These are phyloP conservation scores for Miniopterus natalensis DNA, from an alignment of 2,113 vertebrate genomes.

Conservation along the genomic window DNA sequence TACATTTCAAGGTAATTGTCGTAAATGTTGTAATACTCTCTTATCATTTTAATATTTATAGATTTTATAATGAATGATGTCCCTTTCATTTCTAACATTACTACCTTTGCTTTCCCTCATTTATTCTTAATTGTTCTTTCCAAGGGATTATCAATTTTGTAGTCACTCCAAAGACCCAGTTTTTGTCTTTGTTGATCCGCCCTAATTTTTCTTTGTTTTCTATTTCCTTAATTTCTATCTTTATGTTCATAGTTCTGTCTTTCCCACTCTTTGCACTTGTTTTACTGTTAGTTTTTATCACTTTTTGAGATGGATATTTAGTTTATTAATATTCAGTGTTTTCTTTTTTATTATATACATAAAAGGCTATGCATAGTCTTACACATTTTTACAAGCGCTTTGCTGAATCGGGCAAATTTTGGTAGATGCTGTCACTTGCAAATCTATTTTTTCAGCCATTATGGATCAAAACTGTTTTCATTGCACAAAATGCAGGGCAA, in stretches of 20 bases:
- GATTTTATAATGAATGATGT: neutral
- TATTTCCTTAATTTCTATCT: neutral
- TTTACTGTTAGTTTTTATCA: neutral
- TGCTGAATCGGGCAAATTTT: conserved; percentile 5
- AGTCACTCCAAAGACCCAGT: neutral
- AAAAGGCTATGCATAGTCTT: neutral
- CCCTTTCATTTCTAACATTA: neutral
- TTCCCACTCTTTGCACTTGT: neutral
- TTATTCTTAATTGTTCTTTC: neutral
- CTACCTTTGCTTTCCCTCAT: neutral
- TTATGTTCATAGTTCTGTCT: neutral
- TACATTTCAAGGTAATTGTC: neutral
- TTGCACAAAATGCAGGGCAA: neutral
- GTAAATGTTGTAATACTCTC: neutral
- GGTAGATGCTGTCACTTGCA: neutral
- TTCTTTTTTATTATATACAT: neutral
- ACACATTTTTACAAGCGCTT: neutral
- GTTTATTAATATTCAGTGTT: neutral
- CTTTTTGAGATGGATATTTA: neutral
- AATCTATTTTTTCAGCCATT: neutral
- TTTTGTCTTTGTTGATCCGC: neutral
- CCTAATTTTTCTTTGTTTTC: conserved; percentile 12
- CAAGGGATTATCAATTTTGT: neutral
- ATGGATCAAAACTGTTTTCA: neutral
- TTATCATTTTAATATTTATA: conserved; percentile 36